phyloP scores from a whole-genome alignment of 2,113 vertebrate genomes.

The human (Homo sapiens) region GRCh38 chr2:177992001-177992500 shows the following conservation, averaged over 20 bases:
- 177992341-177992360: not conserved
- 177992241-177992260: not conserved
- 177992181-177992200: not conserved
- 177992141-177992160: not conserved
- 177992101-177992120: conserved; percentile 4
- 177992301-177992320: conserved; percentile 13
- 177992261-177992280: not conserved
- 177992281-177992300: conserved; percentile 3
- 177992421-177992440: not conserved
- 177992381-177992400: not conserved
- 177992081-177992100: conserved; percentile 26
- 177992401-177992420: not conserved
- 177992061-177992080: not conserved
- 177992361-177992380: not conserved
- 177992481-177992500: not conserved
- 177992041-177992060: not conserved
- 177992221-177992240: not conserved
- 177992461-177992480: not conserved
- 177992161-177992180: not conserved
- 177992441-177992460: conserved; percentile 13
- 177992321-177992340: not conserved
- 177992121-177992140: not conserved
- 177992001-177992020: not conserved
- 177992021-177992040: not conserved
- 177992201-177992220: not conserved